A percentile compares a stretch with the other conserved stretches of the same genome.
Evolutionary conservation across 2,797 vertebrate genomes (phyloP).

Genomic region (Tauraco hartlaubi): DNA sequence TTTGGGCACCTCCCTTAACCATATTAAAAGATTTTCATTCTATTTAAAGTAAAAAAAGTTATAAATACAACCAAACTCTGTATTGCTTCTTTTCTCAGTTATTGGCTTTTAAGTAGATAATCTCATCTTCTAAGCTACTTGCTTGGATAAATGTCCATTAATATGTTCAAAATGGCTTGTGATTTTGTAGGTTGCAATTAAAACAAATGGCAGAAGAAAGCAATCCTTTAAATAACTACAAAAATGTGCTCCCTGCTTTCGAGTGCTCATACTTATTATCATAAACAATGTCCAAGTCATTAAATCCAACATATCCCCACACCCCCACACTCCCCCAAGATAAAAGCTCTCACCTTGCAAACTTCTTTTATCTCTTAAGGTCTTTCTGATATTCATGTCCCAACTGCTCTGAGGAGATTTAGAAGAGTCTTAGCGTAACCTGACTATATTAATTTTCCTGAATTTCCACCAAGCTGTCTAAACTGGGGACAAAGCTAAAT

Average conservation of each 20-base stretch:
- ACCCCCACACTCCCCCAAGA: not conserved
- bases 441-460: not conserved
- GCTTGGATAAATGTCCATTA: not conserved
- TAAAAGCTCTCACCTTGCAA: not conserved
- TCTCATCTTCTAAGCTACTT: not conserved
- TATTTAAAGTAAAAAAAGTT: not conserved
- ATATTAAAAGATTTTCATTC: not conserved
- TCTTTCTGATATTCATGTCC: not conserved
- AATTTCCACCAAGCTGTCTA: slow-evolving; percentile 5
- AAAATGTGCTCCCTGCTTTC: not conserved
- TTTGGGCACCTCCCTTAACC: not conserved
- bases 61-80: not conserved
- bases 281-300: not conserved
- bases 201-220: not conserved
- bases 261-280: not conserved
- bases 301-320: not conserved
- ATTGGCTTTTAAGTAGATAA: not conserved
- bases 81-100: not conserved
- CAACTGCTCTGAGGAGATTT: not conserved
- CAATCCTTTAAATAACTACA: not conserved
- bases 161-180: not conserved
- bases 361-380: not conserved
- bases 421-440: not conserved
- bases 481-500: not conserved
- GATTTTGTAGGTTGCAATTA: not conserved